Evolutionary conservation across 2,888 invertebrate species (phyloP).

Genomic region (Ramazzottius varieornatus): DNA sequence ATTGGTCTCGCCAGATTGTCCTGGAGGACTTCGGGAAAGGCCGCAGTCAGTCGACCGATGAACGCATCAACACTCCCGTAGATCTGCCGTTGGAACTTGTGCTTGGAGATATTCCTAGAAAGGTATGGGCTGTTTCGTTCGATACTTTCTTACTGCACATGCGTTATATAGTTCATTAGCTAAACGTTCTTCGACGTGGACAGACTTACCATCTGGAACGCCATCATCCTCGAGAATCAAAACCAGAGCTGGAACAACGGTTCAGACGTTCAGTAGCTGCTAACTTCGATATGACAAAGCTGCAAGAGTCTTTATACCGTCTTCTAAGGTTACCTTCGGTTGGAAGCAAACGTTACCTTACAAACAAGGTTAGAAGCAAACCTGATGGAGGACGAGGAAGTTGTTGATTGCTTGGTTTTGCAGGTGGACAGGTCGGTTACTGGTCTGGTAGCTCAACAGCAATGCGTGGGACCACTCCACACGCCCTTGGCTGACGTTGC

Average conservation of each 20-base stretch:
- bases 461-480: slow-evolving; percentile 87
- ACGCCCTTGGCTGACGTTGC: slow-evolving; percentile 84
- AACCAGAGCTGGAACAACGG: not conserved
- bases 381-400: not conserved
- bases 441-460: slow-evolving; percentile 82
- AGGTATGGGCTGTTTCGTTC: too few species aligned
- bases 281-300: not conserved
- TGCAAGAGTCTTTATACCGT: slow-evolving; percentile 16
- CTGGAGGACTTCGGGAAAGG: slow-evolving; percentile 34
- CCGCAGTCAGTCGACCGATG: slow-evolving; percentile 15
- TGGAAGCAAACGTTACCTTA: slow-evolving; percentile 74
- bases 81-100: slow-evolving; percentile 66
- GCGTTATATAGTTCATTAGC: too few species aligned
- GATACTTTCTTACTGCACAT: too few species aligned
- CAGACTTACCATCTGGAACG: not conserved
- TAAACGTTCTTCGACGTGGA: not conserved
- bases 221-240: too few species aligned
- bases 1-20: slow-evolving; percentile 28
- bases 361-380: slow-evolving; percentile 58
- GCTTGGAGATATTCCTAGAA: slow-evolving; percentile 56
- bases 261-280: not conserved
- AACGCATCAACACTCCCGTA: slow-evolving; percentile 34
- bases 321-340: slow-evolving; percentile 64
- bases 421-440: slow-evolving; percentile 49
- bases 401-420: not conserved